Evolutionary conservation across 2,113 vertebrate species (phyloP).

Genomic region (Odontophorus gujanensis): DNA sequence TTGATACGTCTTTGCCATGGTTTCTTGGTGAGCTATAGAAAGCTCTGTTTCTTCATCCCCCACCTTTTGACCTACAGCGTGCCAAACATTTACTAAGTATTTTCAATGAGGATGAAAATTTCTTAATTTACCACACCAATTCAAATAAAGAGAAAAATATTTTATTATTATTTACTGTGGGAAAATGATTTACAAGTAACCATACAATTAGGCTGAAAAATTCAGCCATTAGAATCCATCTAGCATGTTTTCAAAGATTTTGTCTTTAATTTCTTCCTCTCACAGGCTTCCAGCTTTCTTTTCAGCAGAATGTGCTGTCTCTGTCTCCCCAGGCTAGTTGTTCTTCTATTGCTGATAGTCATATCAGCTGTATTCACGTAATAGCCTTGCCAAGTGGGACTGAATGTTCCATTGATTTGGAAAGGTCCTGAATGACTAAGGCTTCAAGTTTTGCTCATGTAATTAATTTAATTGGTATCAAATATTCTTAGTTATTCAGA

Average conservation of each 20-base stretch:
- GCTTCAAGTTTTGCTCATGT: conserved; percentile 6
- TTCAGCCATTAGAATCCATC: background rate
- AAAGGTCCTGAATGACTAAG: background rate
- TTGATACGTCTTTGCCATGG: too few species aligned
- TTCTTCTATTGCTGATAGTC: background rate
- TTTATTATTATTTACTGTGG: background rate
- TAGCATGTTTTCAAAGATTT: background rate
- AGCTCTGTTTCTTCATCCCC: background rate
- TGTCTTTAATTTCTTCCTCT: background rate
- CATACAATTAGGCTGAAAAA: background rate
- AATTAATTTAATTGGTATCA: conserved; percentile 42
- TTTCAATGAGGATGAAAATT: background rate
- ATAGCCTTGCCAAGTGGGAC: background rate
- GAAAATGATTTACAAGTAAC: background rate
- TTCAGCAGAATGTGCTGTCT: background rate
- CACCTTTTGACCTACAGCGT: background rate
- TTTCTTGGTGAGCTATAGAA: background rate
- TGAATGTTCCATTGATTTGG: conserved; percentile 8
- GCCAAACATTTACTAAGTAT: background rate
- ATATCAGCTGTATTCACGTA: background rate
- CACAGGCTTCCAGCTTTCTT: background rate
- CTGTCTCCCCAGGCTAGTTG: background rate
- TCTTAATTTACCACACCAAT: too few species aligned
- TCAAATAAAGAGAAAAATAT: background rate
- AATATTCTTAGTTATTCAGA: background rate